Evolutionary conservation across 2,113 vertebrate species (phyloP), one percentile per base, ranked within the genome.

Genomic region (Nanorana parkeri): DNA sequence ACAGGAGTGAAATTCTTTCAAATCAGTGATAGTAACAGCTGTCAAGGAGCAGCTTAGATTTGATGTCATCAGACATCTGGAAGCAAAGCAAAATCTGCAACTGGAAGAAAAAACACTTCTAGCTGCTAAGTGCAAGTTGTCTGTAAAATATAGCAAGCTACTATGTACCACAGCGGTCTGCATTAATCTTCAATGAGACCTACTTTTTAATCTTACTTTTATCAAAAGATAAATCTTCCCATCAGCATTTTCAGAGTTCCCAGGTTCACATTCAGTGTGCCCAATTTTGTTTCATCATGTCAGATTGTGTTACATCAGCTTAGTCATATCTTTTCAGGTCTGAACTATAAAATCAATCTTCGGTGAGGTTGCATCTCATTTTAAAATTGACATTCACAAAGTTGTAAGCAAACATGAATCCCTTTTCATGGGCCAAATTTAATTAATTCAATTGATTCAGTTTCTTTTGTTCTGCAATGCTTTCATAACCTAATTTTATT

Each of bases 401-500:
- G 51, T 78, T 67, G 63, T 55, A 78, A 68, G 51, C 47, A 67
- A 78, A 66, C 47, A 77, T 47, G 73, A 63, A 29, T 77, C 26
- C 19, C 24, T 67, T 67, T 78, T 32, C 47, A 68, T 68, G 16
- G 51, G 63, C 51, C 23, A 78, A 68, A 78, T 56, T 20, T 52
- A 67, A 78, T 78, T 78, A 78, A 68, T 78, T 78, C 64, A 51
- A 56, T 68, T 78, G 17, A 56, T 65, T 41, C 24, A 16, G 60
- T 55, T 24, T 26, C 63, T 68, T 67, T 78, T 78, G 47, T 67
- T 78, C 41, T 32, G 52, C 24, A 26, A 78, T 78, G 77, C 64
- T 78, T 78, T 78, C 41, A 68, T 56, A 78, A 78, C 58, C 51
- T 68, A 68, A 78, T 68, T 78, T 52, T 36, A 68, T 78, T 67